Conservation (phyloP, 2,797 vertebrate genomes). For the Microchirus variegatus region DNA sequence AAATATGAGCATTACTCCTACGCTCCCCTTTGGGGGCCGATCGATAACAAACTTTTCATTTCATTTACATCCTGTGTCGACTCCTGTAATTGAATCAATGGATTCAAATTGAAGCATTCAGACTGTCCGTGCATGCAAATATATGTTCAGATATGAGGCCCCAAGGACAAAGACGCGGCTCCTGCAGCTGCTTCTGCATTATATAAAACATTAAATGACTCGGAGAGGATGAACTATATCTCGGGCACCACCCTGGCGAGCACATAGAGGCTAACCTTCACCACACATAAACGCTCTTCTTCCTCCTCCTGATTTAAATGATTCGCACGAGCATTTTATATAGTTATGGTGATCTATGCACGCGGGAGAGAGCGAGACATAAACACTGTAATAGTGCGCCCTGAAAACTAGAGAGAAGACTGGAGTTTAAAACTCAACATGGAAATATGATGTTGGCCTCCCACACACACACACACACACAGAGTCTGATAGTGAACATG, state of each 20-base stretch:
- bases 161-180: conserved; percentile 50
- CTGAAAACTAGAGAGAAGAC: neutral
- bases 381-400: neutral
- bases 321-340: conserved; percentile 9
- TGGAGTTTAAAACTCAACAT: neutral
- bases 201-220: conserved; percentile 49
- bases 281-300: neutral
- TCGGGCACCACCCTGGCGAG: conserved; percentile 3
- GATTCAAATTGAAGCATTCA: conserved; percentile 53
- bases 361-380: neutral
- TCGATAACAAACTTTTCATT: conserved; percentile 63
- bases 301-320: conserved; percentile 4
- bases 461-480: conserved; percentile 5
- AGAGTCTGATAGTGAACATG: conserved; percentile 46
- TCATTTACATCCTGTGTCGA: conserved; percentile 53
- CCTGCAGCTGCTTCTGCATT: conserved; percentile 36
- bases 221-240: conserved; percentile 27
- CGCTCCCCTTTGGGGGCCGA: conserved; percentile 29
- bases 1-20: conserved; percentile 21
- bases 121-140: conserved; percentile 44
- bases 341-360: neutral
- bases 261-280: conserved; percentile 22
- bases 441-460: neutral
- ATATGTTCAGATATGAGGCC: conserved; percentile 47
- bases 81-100: conserved; percentile 57